These are phyloP conservation scores for Harpalus rubripes DNA, from an alignment of 2,888 invertebrate species.

Conservation along the genomic window DNA sequence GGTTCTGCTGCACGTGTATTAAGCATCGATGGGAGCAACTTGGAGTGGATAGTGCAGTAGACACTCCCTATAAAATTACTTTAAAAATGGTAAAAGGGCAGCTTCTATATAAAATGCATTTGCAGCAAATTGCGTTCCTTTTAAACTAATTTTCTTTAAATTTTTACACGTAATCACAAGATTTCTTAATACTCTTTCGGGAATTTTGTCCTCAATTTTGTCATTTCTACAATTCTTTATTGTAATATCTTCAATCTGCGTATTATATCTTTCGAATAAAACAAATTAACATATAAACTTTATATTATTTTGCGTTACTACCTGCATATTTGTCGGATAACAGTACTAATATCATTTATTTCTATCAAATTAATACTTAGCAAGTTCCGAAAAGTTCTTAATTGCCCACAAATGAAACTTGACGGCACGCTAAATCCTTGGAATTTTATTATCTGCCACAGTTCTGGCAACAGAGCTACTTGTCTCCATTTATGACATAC, in stretches of 20 bases:
- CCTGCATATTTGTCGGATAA: conserved; percentile 71
- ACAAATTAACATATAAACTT: not conserved
- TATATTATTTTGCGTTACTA: conserved; percentile 45
- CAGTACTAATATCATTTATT: conserved; percentile 69
- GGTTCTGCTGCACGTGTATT: no score
- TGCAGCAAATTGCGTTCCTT: conserved; percentile 70
- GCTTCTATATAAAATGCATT: conserved; percentile 69
- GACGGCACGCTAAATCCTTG: conserved; percentile 68
- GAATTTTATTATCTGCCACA: conserved; percentile 70
- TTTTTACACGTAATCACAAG: conserved; percentile 69
- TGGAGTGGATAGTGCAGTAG: no score
- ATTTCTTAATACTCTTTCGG: conserved; percentile 69
- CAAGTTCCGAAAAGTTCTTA: conserved; percentile 69
- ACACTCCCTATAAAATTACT: no score
- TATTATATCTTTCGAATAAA: conserved; percentile 53
- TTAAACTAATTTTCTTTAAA: conserved; percentile 70
- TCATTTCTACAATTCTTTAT: conserved; percentile 56
- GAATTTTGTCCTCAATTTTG: conserved; percentile 44
- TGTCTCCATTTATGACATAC: conserved; percentile 72
- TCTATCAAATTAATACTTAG: conserved; percentile 69
- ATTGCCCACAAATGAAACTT: conserved; percentile 70
- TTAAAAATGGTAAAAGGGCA: conserved; percentile 68
- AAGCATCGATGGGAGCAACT: no score
- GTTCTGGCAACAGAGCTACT: conserved; percentile 69
- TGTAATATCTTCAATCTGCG: conserved; percentile 34